phyloP scores from a whole-genome alignment of 2,888 invertebrate species.

The Pseudolycoriella hygida region DNA sequence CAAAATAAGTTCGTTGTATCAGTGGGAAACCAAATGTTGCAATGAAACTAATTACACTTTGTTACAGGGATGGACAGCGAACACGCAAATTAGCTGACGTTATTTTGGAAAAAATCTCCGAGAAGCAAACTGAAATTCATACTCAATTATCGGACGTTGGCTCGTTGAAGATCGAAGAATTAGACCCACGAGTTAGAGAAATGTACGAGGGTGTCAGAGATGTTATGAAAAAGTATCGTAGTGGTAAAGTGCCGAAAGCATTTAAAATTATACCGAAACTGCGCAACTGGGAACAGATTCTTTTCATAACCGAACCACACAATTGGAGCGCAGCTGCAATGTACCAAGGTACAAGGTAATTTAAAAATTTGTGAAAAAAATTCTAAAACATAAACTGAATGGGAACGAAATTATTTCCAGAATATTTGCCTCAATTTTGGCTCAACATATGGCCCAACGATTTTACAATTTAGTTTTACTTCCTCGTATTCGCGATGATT shows the following conservation, averaged over 20 bases:
- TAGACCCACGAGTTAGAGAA: constrained; percentile 35
- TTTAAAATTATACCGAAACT: constrained; percentile 91
- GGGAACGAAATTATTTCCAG: constrained; percentile 33
- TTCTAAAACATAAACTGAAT: no score
- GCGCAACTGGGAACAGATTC: constrained; percentile 85
- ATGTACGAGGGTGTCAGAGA: constrained; percentile 59
- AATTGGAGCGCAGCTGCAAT: constrained; percentile 95
- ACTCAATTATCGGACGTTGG: constrained; percentile 69
- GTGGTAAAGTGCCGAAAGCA: constrained; percentile 94
- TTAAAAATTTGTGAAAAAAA: no score
- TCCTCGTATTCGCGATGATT: constrained; percentile 86
- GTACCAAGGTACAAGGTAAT: constrained; percentile 47
- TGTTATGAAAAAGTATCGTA: constrained; percentile 75
- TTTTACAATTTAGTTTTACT: constrained; percentile 87
- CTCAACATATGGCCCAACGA: constrained; percentile 89
- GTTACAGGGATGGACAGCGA: constrained; percentile 23
- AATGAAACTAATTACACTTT: neutral
- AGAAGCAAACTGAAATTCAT: constrained; percentile 79
- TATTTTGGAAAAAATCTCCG: constrained; percentile 81
- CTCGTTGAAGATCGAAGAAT: constrained; percentile 55
- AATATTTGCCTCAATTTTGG: constrained; percentile 92
- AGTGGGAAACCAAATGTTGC: constrained; percentile 6
- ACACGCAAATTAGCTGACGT: constrained; percentile 72
- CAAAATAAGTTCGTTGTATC: constrained; percentile 35
- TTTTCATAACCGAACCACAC: constrained; percentile 78